Base-by-base conservation (phyloP, 2,797 vertebrate species). In the Hirundo rustica region DNA sequence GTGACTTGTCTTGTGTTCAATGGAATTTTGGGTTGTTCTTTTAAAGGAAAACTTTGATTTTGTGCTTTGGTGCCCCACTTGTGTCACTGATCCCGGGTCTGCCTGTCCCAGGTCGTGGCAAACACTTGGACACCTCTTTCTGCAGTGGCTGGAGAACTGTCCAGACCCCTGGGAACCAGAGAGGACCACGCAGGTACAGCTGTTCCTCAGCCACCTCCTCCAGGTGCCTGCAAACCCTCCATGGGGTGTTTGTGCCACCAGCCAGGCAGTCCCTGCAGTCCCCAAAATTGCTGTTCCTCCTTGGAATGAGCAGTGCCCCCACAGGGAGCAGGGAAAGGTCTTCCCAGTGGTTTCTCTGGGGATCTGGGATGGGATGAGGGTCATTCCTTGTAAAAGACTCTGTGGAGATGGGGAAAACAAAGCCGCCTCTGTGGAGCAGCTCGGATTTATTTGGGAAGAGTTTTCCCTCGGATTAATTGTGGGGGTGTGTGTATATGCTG, bases 401-500 rank as follows among this genome's bases (percentile, higher is more conserved):
- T 6, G 62, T 48, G 62, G 71, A 47, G 32, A 32, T 6, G 13
- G 44, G 45, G 72, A 42, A 60, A 92, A 54, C 51, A 88, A 81
- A 81, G 57, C 32, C 0, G 0, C 42, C 16, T n/a, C n/a, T 81
- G 5, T 54, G 53, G 58, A 70, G 62, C 36, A 79, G 34, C 54
- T 48, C 44, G 16, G 51, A 22, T 94, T 93, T 88, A 66, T 86
- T 83, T 66, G 51, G 47, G 64, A 65, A 60, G 91, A 75, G 19
- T 44, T 70, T 32, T 25, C 5, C 34, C 74, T 51, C 57, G 86
- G 94, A 95, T 97, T 94, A 93, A 96, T 84, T n/a, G 74, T 44
- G 88, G 83, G 96, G 86, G 94, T 51, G 79, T 67, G 65, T 73
- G 58, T 80, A 48, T 90, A 25, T 91, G 93, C 87, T 94, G 91